Base-by-base conservation (phyloP, 1,140 invertebrate genomes). In the Globodera rostochiensis region DNA sequence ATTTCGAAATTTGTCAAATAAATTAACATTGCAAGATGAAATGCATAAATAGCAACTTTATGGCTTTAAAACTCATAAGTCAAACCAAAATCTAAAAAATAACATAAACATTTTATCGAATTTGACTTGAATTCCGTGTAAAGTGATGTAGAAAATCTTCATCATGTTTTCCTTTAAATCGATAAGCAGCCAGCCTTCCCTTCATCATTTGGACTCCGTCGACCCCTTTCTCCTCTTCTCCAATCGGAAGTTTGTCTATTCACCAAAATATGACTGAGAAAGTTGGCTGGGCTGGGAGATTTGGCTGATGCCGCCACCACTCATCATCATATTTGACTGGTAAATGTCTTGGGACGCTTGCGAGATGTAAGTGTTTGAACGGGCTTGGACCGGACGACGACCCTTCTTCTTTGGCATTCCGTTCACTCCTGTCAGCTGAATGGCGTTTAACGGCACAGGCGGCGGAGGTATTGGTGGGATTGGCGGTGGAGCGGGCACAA, bases 401-500 rank as follows among this genome's bases (percentile, higher is more conserved):
- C 71, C 25, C 50, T 82, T 82, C 36, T 60, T 53, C n/a, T 57
- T 67, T 75, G 47, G 47, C n/a, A 74, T 49, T 47, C 50, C 50
- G 25, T 80, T 80, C 36, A 69, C 25, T 49, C 64, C 60, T 15
- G 57, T 21, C 36, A 77, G 46, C 36, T 81, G 64, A 36, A 67
- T 81, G 47, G 76, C 80, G 36, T 66, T 77, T 66, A 80, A 70
- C 19, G 74, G 76, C 47, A 78, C 49, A 3, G 76, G 76, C 15
- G 53, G 74, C 19, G 64, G 80, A 15, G 74, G 74, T 25, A 80
- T 81, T 67, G 64, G 74, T 13, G 80, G 80, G 21, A 79, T 84
- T 70, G 85, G 79, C 9, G 84, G 77, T n/a, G 80, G 67, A 11
- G 71, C 79, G 19, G 83, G 81, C 45, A 85, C 74, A 60, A 50